Evolutionary conservation across 2,797 vertebrate species (phyloP).

Genomic region (Falco concolor): DNA sequence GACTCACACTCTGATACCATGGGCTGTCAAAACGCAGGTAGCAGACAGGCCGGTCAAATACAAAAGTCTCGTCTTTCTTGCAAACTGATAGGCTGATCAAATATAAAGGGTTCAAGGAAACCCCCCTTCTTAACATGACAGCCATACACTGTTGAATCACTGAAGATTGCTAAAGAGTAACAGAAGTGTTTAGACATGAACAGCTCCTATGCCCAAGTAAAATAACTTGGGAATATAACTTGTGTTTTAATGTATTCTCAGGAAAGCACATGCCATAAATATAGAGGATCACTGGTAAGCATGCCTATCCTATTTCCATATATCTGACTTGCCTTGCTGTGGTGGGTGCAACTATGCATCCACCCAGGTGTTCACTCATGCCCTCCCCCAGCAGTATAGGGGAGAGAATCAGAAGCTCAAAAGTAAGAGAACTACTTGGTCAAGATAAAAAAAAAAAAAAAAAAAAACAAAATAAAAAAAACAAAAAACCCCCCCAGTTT

Average conservation of each 20-base stretch:
- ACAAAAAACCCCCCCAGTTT: not conserved
- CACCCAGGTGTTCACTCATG: not conserved
- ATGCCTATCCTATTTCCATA: not conserved
- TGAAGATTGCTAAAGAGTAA: not conserved
- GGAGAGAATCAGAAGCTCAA: not conserved
- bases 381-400: fast-evolving
- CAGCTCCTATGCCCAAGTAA: not conserved
- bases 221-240: not conserved
- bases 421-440: not conserved
- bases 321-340: not conserved
- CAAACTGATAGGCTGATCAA: no score
- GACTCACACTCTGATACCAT: no score
- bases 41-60: no score
- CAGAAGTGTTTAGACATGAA: not conserved
- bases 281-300: not conserved
- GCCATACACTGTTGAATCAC: not conserved
- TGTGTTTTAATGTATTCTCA: not conserved
- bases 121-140: no score
- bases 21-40: no score
- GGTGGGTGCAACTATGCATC: not conserved
- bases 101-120: no score
- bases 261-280: not conserved
- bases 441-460: not conserved
- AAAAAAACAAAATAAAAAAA: no score
- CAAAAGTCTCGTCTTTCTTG: no score